Evolutionary conservation across 2,888 invertebrate genomes (phyloP).

Genomic region (Calameuta filiformis): DNA sequence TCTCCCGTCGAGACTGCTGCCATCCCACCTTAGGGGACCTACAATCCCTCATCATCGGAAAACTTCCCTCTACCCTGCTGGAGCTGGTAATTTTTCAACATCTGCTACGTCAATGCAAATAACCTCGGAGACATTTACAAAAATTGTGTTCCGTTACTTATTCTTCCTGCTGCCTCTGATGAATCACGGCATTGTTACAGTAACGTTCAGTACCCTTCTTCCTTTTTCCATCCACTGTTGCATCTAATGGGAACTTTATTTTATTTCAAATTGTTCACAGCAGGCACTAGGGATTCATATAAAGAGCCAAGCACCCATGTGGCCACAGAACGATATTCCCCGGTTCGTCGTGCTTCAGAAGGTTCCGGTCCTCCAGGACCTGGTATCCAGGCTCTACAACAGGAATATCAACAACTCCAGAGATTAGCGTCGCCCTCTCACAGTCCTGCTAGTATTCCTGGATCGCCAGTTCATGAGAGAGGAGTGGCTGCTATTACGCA

Average conservation of each 20-base stretch:
- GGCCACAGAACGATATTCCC: constrained; percentile 83
- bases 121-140: background rate
- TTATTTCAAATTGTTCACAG: constrained; percentile 25
- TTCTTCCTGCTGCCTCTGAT: background rate
- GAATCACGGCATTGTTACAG: background rate
- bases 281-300: constrained; percentile 70
- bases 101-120: constrained; percentile 5
- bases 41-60: constrained; percentile 62
- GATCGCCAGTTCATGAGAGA: constrained; percentile 62
- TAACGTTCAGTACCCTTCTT: background rate
- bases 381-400: constrained; percentile 75
- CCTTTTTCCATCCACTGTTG: background rate
- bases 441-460: constrained; percentile 64
- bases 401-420: constrained; percentile 85
- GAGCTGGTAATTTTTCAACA: constrained; percentile 57
- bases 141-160: background rate
- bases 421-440: constrained; percentile 67
- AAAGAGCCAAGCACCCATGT: constrained; percentile 69
- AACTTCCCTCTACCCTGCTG: constrained; percentile 62
- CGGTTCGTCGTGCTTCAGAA: constrained; percentile 90
- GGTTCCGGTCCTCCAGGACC: constrained; percentile 73
- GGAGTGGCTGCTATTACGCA: constrained; percentile 71
- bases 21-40: constrained; percentile 60
- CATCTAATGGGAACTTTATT: background rate
- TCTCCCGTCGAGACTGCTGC: constrained; percentile 78